Evolutionary conservation across 2,888 invertebrate genomes (phyloP).

Genomic region (Crocallis elinguaria): DNA sequence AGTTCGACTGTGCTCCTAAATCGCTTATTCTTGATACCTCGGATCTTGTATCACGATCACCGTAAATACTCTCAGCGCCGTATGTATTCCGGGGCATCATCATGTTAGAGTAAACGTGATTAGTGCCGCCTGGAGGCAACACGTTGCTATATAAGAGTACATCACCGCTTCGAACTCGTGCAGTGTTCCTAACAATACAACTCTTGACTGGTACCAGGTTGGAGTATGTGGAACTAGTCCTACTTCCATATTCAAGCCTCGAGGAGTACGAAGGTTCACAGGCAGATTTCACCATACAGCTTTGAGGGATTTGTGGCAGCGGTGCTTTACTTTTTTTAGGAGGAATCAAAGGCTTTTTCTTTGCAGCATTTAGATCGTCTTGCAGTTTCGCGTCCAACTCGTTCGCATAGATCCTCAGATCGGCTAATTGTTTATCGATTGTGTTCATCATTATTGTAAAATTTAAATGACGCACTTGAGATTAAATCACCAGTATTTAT

Average conservation of each 20-base stretch:
- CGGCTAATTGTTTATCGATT: slow-evolving; percentile 76
- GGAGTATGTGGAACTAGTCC: slow-evolving; percentile 79
- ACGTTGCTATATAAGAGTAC: slow-evolving; percentile 77
- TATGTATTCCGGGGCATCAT: slow-evolving; percentile 76
- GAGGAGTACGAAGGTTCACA: slow-evolving; percentile 92
- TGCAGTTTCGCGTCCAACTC: slow-evolving; percentile 79
- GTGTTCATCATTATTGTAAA: slow-evolving; percentile 74
- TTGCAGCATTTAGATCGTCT: slow-evolving; percentile 78
- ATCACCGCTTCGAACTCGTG: slow-evolving; percentile 72
- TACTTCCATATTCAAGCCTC: slow-evolving; percentile 84
- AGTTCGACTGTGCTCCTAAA: slow-evolving; percentile 85
- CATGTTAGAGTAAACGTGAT: slow-evolving; percentile 79
- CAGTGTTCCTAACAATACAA: slow-evolving; percentile 76
- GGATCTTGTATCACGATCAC: slow-evolving; percentile 69
- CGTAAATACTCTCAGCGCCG: slow-evolving; percentile 79
- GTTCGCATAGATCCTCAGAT: slow-evolving; percentile 78
- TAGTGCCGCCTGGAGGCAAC: slow-evolving; percentile 78
- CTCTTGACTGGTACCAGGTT: slow-evolving; percentile 82
- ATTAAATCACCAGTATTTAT: slow-evolving; percentile 18
- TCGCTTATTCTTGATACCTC: slow-evolving; percentile 80
- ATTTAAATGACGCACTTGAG: not conserved
- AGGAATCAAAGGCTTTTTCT: slow-evolving; percentile 77
- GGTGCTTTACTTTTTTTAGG: slow-evolving; percentile 79
- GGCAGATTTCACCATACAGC: slow-evolving; percentile 89
- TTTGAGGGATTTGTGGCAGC: slow-evolving; percentile 89